These are phyloP conservation scores for Lithophane semibrunnea DNA, from an alignment of 2,888 invertebrate genomes.

Conservation along the genomic window DNA sequence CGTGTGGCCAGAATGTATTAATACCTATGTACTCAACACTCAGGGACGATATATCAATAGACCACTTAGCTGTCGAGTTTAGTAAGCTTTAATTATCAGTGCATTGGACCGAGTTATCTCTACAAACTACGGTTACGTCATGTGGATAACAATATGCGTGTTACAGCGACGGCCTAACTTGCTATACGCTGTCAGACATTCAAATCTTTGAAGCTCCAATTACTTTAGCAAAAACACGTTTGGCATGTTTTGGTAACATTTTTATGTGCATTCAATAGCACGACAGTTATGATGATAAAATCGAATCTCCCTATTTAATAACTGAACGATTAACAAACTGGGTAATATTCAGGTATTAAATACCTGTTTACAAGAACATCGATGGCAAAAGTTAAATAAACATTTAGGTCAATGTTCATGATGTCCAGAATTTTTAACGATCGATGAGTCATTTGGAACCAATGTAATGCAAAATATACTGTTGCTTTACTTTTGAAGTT, in stretches of 20 bases:
- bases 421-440: conserved; percentile 46
- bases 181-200: conserved; percentile 53
- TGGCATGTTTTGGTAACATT: conserved; percentile 46
- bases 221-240: conserved; percentile 48
- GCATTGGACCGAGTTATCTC: conserved; percentile 73
- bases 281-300: conserved; percentile 11
- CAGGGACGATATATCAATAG: conserved; percentile 60
- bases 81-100: conserved; percentile 69
- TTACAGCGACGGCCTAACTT: conserved; percentile 49
- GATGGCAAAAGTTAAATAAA: conserved; percentile 10
- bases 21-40: conserved; percentile 44
- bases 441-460: conserved; percentile 48
- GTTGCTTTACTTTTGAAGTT: conserved; percentile 39
- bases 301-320: conserved; percentile 5
- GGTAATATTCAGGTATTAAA: conserved; percentile 12
- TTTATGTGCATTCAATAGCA: conserved; percentile 40
- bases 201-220: conserved; percentile 61
- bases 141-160: conserved; percentile 56
- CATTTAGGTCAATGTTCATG: conserved; percentile 29
- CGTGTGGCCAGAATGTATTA: conserved; percentile 48
- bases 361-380: conserved; percentile 13
- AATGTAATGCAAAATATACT: conserved; percentile 46
- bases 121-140: conserved; percentile 56
- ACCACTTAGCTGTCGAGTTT: conserved; percentile 61
- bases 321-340: conserved; percentile 18